A percentile compares a stretch with the other conserved stretches of the same genome.
Evolutionary conservation across 2,113 vertebrate genomes (phyloP).

Genomic region (Sciurus niger): DNA sequence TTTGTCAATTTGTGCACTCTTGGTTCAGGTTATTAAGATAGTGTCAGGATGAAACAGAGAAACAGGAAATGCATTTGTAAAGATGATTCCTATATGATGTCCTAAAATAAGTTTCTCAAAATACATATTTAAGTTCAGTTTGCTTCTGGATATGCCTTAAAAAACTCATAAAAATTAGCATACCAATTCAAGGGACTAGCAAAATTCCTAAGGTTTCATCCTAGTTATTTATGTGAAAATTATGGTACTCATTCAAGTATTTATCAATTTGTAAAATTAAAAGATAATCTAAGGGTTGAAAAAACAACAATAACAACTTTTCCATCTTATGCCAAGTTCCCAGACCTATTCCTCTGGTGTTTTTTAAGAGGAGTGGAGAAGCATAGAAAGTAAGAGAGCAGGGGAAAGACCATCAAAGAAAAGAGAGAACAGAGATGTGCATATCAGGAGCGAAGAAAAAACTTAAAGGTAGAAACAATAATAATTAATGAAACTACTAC

Average conservation of each 20-base stretch:
- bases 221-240: slow-evolving; percentile 61
- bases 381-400: background rate
- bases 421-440: background rate
- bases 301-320: slow-evolving; percentile 31
- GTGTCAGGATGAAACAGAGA: slow-evolving; percentile 56
- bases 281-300: slow-evolving; percentile 38
- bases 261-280: slow-evolving; percentile 21
- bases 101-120: slow-evolving; percentile 73
- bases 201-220: slow-evolving; percentile 54
- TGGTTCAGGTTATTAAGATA: slow-evolving; percentile 57
- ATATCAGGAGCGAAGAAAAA: slow-evolving; percentile 7
- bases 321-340: slow-evolving; percentile 1
- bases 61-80: slow-evolving; percentile 43
- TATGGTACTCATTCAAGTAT: slow-evolving; percentile 24
- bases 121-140: slow-evolving; percentile 44
- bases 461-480: slow-evolving; percentile 49
- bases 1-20: slow-evolving; percentile 59
- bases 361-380: background rate
- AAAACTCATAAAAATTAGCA: slow-evolving; percentile 47
- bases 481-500: background rate
- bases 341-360: slow-evolving; percentile 51
- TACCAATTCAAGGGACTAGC: slow-evolving; percentile 4
- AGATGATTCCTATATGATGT: slow-evolving; percentile 33
- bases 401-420: background rate
- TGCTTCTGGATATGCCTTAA: slow-evolving; percentile 19